Base-by-base conservation (phyloP, 1,140 invertebrate genomes). In the Drosophila varians region DNA sequence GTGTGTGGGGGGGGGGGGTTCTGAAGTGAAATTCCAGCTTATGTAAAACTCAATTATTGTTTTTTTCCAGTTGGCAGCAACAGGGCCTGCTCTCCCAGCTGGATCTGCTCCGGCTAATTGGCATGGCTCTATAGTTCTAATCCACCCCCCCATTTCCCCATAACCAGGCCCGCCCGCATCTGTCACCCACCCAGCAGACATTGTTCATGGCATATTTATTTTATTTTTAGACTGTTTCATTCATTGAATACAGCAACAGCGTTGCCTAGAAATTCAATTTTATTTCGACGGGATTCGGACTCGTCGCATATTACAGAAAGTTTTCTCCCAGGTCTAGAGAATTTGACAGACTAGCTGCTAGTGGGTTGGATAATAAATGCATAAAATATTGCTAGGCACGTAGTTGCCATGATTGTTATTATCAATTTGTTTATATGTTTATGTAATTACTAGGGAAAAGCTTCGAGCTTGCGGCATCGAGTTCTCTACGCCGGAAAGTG, bases 221-320 rank as follows among this genome's bases (percentile, higher is more conserved):
- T 69, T 69, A 69, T 69, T 69, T 69, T 69, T 69, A 69, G 65
- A 14, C 23, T 19, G 43, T 56, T 69, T 69, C 65, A 69, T 69
- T 69, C 65, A 69, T 69, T 69, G 42, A 69, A 69, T 38, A 69
- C 43, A 42, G 31, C 42, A 19, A 45, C 2, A 36, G 18, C 36
- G n/a, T 16, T 40, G 51, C 14, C 43, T 23, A 69, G 42, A 69
- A 69, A 56, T 69, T 64, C 58, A 42, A 42, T 19, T 19, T 42
- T 42, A 47, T 69, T 69, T 69, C 26, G n/a, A n/a, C n/a, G n/a
- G n/a, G n/a, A n/a, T n/a, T n/a, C n/a, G n/a, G n/a, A n/a, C n/a
- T n/a, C n/a, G n/a, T n/a, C 38, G 23, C 36, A 11, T 23, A 62
- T 62, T 66, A 46, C 60, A 60, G 11, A 38, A 25, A 60, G n/a